These are phyloP conservation scores for crab-eating macaque (Macaca fascicularis) DNA, from an alignment of 2,113 vertebrate species.

Conservation along the genomic window DNA sequence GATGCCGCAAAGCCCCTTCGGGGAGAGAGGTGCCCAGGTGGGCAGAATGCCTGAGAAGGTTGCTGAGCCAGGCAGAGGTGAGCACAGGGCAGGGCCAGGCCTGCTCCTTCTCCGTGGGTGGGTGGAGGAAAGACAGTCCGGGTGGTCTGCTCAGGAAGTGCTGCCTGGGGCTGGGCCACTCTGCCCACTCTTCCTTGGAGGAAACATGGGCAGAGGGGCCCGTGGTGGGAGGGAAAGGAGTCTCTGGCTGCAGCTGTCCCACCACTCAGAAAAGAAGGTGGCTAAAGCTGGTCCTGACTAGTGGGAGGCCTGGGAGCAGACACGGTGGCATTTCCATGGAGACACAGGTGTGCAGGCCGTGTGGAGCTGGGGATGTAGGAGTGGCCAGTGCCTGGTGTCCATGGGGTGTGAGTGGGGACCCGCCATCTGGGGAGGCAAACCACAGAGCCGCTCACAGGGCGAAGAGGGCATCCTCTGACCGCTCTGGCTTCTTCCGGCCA, in stretches of 20 bases:
- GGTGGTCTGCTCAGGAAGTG: background rate
- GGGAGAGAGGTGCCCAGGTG: background rate
- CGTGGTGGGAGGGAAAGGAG: background rate
- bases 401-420: conserved; percentile 40
- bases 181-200: conserved; percentile 36
- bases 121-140: background rate
- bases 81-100: background rate
- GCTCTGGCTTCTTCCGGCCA: conserved; percentile 90
- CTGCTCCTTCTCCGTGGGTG: background rate
- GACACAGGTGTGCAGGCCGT: conserved; percentile 75
- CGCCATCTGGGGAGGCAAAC: conserved; percentile 48
- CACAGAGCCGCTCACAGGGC: conserved; percentile 88
- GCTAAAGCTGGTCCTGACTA: conserved; percentile 69
- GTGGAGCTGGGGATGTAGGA: background rate
- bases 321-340: conserved; percentile 75
- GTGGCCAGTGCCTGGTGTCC: conserved; percentile 56
- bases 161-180: conserved; percentile 60
- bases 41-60: conserved; percentile 39
- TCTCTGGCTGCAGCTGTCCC: background rate
- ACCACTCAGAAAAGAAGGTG: conserved; percentile 68
- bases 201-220: conserved; percentile 51
- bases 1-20: background rate
- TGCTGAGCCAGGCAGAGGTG: conserved; percentile 29
- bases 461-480: conserved; percentile 92
- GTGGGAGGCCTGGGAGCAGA: conserved; percentile 70